Percentiles rank a stretch among this genome's conserved stretches.
phyloP scores from a whole-genome alignment of 2,888 invertebrate species.

The Napeogenes inachia region DNA sequence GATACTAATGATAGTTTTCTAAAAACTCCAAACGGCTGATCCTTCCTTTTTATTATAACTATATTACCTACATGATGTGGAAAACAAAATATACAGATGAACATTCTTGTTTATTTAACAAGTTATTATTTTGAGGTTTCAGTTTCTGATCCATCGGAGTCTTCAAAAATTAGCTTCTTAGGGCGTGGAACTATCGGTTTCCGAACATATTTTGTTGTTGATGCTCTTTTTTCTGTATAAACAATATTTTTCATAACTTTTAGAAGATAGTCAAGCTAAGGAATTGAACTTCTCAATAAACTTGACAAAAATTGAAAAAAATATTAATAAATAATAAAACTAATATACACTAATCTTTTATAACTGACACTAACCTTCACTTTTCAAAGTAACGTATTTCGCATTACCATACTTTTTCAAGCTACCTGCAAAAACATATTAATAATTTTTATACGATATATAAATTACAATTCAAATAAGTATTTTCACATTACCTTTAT shows the following conservation, averaged over 20 bases:
- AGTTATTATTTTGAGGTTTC: background rate
- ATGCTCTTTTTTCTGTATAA: slow-evolving; percentile 6
- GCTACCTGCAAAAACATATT: background rate
- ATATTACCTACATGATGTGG: too few species aligned
- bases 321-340: too few species aligned
- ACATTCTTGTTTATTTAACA: too few species aligned
- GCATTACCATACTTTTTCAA: background rate
- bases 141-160: slow-evolving; percentile 19
- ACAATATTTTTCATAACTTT: too few species aligned
- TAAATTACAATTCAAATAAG: background rate
- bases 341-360: too few species aligned
- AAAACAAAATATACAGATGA: too few species aligned
- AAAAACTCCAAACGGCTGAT: too few species aligned
- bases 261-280: too few species aligned
- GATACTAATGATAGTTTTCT: too few species aligned
- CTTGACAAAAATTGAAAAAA: too few species aligned
- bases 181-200: slow-evolving; percentile 11
- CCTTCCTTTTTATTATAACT: too few species aligned
- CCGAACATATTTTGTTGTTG: slow-evolving; percentile 8
- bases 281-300: too few species aligned
- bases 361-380: background rate
- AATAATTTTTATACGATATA: background rate
- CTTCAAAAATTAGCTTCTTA: slow-evolving; percentile 24
- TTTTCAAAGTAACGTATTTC: slow-evolving; percentile 1
- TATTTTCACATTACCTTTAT: slow-evolving; percentile 12